Conservation (phyloP, 2,113 vertebrate species). For the Apteryx owenii region DNA sequence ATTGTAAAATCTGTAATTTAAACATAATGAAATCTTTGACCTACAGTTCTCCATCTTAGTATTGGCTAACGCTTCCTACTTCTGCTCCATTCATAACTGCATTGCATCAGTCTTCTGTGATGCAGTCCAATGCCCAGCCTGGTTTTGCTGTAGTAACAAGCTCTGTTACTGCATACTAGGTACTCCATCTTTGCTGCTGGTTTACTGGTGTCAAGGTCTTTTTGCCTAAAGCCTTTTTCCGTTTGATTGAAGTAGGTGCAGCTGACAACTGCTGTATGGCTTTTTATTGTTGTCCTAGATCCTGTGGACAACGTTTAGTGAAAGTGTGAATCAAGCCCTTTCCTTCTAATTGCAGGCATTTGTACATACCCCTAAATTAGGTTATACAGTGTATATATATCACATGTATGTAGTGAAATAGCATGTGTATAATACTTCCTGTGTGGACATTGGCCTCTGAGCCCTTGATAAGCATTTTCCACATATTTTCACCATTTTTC, state of each 20-base stretch:
- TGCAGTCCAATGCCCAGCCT: neutral
- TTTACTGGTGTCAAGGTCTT: neutral
- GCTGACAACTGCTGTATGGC: neutral
- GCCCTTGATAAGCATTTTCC: neutral
- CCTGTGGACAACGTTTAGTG: neutral
- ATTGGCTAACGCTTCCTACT: neutral
- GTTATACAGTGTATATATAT: neutral
- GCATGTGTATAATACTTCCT: neutral
- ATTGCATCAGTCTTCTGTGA: neutral
- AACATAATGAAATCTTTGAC: neutral
- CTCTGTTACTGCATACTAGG: neutral
- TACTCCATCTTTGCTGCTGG: neutral
- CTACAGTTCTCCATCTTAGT: accelerated
- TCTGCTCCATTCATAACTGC: neutral
- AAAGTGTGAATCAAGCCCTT: neutral
- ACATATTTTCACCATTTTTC: neutral
- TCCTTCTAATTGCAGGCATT: neutral
- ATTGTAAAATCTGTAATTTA: neutral
- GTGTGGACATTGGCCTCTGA: neutral
- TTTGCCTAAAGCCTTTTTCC: neutral
- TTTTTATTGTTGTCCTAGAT: neutral
- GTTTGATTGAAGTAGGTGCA: neutral
- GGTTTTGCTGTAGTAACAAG: neutral
- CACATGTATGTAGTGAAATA: neutral
- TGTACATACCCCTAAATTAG: neutral